A percentile compares a stretch with the other conserved stretches of the same genome.
Conservation (phyloP, 2,888 invertebrate genomes). For the Iselma pallidipennis region DNA sequence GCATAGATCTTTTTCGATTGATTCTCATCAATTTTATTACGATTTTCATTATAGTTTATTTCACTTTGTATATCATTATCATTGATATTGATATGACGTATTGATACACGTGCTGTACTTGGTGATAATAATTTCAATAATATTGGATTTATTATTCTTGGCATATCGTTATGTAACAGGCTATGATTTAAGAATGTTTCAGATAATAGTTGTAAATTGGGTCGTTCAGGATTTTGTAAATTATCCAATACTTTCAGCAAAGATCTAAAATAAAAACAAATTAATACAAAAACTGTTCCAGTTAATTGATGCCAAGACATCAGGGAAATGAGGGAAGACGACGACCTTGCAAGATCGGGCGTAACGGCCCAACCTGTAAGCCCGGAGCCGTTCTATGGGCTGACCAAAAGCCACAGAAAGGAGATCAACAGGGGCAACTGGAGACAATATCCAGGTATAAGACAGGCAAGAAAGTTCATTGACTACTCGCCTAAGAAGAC, state of each 20-base stretch:
- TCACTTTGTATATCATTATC: constrained; percentile 58
- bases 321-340: no score
- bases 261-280: constrained; percentile 59
- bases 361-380: no score
- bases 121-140: constrained; percentile 75
- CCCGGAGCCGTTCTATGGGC: no score
- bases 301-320: no score
- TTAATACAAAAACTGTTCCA: constrained; percentile 6
- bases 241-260: constrained; percentile 75
- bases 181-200: constrained; percentile 77
- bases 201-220: constrained; percentile 65
- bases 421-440: no score
- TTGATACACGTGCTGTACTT: constrained; percentile 78
- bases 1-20: constrained; percentile 71
- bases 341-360: no score
- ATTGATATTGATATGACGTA: constrained; percentile 71
- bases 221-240: constrained; percentile 62
- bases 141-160: constrained; percentile 77
- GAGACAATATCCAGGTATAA: no score
- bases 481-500: no score
- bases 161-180: constrained; percentile 75
- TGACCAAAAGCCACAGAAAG: no score
- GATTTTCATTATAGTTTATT: constrained; percentile 39
- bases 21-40: constrained; percentile 45
- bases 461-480: no score